Base-by-base conservation (phyloP, 2,888 invertebrate species). In the Apamea epomidion region DNA sequence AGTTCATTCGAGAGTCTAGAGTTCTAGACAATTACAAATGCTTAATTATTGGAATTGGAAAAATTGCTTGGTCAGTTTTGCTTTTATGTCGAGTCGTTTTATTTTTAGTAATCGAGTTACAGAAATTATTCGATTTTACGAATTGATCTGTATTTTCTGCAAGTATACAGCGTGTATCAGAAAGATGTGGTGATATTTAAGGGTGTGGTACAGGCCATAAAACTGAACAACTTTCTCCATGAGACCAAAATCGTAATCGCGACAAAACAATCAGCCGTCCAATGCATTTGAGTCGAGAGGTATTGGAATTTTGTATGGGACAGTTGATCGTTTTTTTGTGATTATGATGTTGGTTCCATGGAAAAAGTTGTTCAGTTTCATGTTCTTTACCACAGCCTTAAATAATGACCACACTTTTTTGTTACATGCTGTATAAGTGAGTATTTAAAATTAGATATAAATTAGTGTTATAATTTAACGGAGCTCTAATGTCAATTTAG, bases 1-100 rank as follows among this genome's bases (percentile, higher is more conserved):
- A 60, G 18, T 75, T 64, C 16, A 73, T 73, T 54, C 51, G 16
- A 58, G 29, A 83, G 51, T 80, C 74, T 79, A n/a, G n/a, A n/a
- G n/a, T n/a, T n/a, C n/a, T n/a, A 67, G 62, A 48, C 58, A 80
- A 70, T 72, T 76, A 68, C 3, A 70, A 76, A 16, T 78, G 51
- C 6, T 42, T 37, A 74, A 79, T 78, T 81, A 82, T 78, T 68
- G 8, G 7, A 25, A 87, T 78, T 75, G 72, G 21, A 62, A 81
- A 76, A 73, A 62, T 58, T 73, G 29, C 51, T 69, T 25, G 14
- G 16, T 60, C 29, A 51, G 48, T 54, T n/a, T 51, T 73, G 45
- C n/a, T 77, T 69, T 48, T 51, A 25, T 10, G 14, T 68, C 2
- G 8, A 32, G 3, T 21, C 12, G 12, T 54, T 69, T 60, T 51